Evolutionary conservation across 2,888 invertebrate species (phyloP), one percentile per base, ranked within the genome.

Genomic region (Lithophane ornitopus): DNA sequence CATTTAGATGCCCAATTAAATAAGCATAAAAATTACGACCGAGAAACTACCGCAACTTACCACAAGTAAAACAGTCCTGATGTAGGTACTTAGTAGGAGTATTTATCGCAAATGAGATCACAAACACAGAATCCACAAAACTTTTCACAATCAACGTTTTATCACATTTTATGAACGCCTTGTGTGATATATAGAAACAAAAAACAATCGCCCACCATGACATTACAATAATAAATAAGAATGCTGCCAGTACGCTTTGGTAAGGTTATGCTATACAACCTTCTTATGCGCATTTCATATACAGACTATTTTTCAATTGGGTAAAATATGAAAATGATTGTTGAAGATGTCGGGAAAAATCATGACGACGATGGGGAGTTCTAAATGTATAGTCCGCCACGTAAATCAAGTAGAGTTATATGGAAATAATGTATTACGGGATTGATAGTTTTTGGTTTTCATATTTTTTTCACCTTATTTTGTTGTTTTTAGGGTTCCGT

Each of bases 131-230:
- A 65, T 22, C 8, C 28, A 46, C 19, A 1, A 1, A 44, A 22
- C 4, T 28, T 28, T 65, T 65, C 1, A 46, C 22, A 46, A 28
- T 19, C 26, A 19, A 22, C 19, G 9, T 49, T 49, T 28, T 22
- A 22, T 1, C 22, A 34, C 22, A 34, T 52, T 52, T 16, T 22
- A 49, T 6, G 22, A 34, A 67, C 16, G 22, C 8, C 39, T n/a
- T 58, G n/a, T n/a, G 39, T 58, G 59, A 59, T 58, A 26, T 12
- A 34, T n/a, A 46, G 22, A 67, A 66, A 28, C 49, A 66, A 66
- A 66, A 49, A 49, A 0, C 0, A 16, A 66, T 66, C 66, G 28
- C 22, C 9, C 16, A 9, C 6, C 1, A 39, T 39, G 16, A 19
- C 39, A 69, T 41, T 41, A 41, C 3, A 41, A 6, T 26, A 8